phyloP scores from a whole-genome alignment of 2,113 vertebrate genomes.

The Ancistrus triradiatus region DNA sequence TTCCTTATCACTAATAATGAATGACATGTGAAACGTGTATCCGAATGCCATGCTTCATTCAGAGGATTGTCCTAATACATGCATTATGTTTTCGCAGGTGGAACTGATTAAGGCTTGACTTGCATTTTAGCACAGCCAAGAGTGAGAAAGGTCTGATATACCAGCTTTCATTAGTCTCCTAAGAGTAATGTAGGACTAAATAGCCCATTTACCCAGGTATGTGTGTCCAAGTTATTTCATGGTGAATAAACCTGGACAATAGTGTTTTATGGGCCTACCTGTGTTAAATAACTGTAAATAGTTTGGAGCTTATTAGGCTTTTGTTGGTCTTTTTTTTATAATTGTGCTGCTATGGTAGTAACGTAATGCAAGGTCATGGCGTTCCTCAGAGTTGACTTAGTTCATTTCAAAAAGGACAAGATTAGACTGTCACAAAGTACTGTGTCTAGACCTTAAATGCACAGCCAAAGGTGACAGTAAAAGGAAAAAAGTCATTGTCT shows the following conservation, averaged over 20 bases:
- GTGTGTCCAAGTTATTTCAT: slow-evolving; percentile 58
- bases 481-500: too few relatives aligned
- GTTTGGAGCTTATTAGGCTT: slow-evolving; percentile 17
- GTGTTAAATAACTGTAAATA: slow-evolving; percentile 43
- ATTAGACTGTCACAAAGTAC: too few relatives aligned
- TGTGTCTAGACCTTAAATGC: too few relatives aligned
- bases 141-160: slow-evolving; percentile 49
- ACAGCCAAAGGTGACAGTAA: too few relatives aligned
- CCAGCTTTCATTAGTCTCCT: slow-evolving; percentile 58
- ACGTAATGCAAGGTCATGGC: too few relatives aligned
- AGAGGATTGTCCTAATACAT: slow-evolving; percentile 56
- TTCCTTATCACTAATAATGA: too few relatives aligned
- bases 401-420: too few relatives aligned
- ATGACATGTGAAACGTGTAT: too few relatives aligned
- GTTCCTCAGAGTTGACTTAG: too few relatives aligned
- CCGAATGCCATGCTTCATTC: slow-evolving; percentile 55
- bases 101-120: slow-evolving; percentile 68
- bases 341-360: too few relatives aligned
- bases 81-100: slow-evolving; percentile 71
- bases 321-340: too few relatives aligned
- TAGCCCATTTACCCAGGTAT: slow-evolving; percentile 49
- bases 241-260: slow-evolving; percentile 55
- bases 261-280: slow-evolving; percentile 48
- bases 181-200: slow-evolving; percentile 59
- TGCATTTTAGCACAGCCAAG: slow-evolving; percentile 58